Evolutionary conservation across 2,888 invertebrate species (phyloP).

Genomic region (Habrosyne pyritoides): DNA sequence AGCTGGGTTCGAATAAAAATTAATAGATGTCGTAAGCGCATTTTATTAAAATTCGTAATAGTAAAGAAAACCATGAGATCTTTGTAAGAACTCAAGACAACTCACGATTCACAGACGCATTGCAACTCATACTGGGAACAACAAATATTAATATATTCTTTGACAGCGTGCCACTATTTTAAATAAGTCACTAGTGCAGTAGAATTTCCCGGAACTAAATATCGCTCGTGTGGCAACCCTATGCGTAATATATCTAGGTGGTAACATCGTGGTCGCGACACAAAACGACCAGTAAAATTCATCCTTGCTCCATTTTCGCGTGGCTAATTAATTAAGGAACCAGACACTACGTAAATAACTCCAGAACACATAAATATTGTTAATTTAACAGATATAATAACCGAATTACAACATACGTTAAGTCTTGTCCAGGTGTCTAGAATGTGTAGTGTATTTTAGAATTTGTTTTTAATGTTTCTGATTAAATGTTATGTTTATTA

Average conservation of each 20-base stretch:
- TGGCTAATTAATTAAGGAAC: constrained; percentile 55
- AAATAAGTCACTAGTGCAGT: no score
- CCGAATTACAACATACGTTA: background rate
- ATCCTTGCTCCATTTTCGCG: constrained; percentile 45
- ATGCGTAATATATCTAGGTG: constrained; percentile 10
- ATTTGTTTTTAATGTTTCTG: background rate
- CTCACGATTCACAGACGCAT: no score
- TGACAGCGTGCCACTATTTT: no score
- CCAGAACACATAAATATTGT: constrained; percentile 11
- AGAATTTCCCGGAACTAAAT: background rate
- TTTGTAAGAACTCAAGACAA: background rate
- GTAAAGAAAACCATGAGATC: background rate
- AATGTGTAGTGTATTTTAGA: background rate
- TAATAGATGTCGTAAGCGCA: no score
- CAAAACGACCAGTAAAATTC: constrained; percentile 22
- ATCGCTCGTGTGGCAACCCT: background rate
- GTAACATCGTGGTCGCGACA: constrained; percentile 16
- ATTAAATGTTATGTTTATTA: no score
- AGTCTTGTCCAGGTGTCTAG: background rate
- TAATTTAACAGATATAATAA: background rate
- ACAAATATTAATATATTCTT: no score
- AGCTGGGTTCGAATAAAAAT: no score
- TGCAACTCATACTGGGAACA: no score
- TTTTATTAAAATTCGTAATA: background rate
- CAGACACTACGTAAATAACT: constrained; percentile 42